Conservation (phyloP, 2,888 invertebrate genomes). For the Athalia circularis region DNA sequence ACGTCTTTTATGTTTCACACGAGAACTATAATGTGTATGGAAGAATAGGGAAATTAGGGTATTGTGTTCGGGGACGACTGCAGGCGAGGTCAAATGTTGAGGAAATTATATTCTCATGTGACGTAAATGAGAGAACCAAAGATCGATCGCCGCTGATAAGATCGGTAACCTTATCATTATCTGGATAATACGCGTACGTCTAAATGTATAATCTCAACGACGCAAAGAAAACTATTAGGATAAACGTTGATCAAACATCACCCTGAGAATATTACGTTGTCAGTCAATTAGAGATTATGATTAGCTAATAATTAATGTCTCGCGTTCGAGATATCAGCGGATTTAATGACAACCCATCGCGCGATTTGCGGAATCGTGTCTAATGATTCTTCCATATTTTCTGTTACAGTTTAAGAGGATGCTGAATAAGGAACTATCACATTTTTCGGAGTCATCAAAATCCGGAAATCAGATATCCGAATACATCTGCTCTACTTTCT, state of each 20-base stretch:
- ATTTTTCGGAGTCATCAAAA: slow-evolving; percentile 99
- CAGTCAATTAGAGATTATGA: too few species aligned
- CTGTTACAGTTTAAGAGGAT: slow-evolving; percentile 97
- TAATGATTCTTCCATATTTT: slow-evolving; percentile 57
- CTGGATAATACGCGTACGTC: background rate
- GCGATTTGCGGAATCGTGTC: background rate
- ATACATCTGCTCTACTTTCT: slow-evolving; percentile 99
- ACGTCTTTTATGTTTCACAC: background rate
- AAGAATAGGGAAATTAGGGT: slow-evolving; percentile 28
- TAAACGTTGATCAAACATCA: too few species aligned
- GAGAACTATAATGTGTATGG: slow-evolving; percentile 27
- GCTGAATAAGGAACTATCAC: slow-evolving; percentile 99
- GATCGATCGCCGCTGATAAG: slow-evolving; percentile 9
- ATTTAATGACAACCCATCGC: background rate
- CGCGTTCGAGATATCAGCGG: too few species aligned
- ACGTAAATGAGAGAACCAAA: background rate
- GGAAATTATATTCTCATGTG: background rate
- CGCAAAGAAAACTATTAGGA: too few species aligned
- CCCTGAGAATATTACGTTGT: too few species aligned
- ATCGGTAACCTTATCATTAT: background rate
- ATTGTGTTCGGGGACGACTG: background rate
- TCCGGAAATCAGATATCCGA: slow-evolving; percentile 99
- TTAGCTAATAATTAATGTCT: too few species aligned
- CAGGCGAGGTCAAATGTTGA: slow-evolving; percentile 6
- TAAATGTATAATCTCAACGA: too few species aligned